phyloP scores from a whole-genome alignment of 2,113 vertebrate genomes.

The Xiphophorus maculatus region DNA sequence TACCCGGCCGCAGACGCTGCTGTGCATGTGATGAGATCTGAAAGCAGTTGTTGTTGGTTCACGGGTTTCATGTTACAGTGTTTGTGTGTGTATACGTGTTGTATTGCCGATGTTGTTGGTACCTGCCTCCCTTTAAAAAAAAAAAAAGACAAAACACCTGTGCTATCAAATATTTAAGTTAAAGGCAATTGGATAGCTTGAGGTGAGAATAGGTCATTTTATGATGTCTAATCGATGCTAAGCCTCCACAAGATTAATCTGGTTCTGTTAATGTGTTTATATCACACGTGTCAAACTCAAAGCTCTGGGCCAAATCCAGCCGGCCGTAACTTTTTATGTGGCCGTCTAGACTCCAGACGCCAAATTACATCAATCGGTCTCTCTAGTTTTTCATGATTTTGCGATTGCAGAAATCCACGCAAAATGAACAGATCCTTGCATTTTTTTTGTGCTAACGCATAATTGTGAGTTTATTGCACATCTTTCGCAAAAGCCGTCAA shows the following conservation, averaged over 20 bases:
- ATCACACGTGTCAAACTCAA: no score
- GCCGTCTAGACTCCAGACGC: no score
- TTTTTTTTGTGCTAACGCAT: no score
- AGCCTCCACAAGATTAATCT: background rate
- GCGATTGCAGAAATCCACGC: no score
- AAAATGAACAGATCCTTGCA: no score
- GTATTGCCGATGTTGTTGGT: conserved; percentile 4
- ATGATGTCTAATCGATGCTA: background rate
- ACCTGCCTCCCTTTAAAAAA: background rate
- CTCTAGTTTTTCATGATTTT: no score
- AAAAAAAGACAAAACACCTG: background rate
- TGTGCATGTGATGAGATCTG: conserved; percentile 31
- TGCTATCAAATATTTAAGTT: background rate
- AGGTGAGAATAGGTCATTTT: background rate
- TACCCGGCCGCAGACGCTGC: conserved; percentile 33
- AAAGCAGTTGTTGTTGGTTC: conserved; percentile 27
- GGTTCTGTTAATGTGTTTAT: background rate
- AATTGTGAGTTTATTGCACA: no score
- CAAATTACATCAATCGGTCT: no score
- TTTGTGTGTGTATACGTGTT: conserved; percentile 5
- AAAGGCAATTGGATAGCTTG: background rate
- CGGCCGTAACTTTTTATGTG: no score
- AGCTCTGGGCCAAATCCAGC: no score
- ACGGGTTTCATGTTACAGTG: conserved; percentile 12
- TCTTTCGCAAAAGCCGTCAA: no score